Conservation (phyloP, 2,797 vertebrate genomes). For the Carapus acus region DNA sequence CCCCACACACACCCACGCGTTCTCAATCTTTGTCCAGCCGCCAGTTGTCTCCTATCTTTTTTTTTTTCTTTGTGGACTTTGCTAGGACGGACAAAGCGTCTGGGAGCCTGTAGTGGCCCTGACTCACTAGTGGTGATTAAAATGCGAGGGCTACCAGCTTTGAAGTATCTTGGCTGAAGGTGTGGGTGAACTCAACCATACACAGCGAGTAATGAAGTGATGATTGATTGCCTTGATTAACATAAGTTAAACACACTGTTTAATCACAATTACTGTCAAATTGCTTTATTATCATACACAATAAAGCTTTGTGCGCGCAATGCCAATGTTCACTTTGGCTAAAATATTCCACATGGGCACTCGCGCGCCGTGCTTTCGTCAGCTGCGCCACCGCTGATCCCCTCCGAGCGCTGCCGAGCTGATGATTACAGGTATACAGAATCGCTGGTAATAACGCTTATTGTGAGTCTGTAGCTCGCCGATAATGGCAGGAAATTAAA, state of each 20-base stretch:
- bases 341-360: conserved; percentile 21
- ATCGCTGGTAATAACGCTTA: background rate
- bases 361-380: background rate
- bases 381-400: background rate
- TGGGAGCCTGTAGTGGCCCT: conserved; percentile 58
- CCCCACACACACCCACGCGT: conserved; percentile 29
- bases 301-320: conserved; percentile 24
- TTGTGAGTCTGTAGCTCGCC: background rate
- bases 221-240: conserved; percentile 58
- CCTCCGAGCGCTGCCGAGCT: background rate
- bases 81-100: conserved; percentile 53
- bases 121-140: conserved; percentile 66
- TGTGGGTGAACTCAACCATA: conserved; percentile 47
- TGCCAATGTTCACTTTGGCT: conserved; percentile 12
- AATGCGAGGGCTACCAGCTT: conserved; percentile 57
- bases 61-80: conserved; percentile 21
- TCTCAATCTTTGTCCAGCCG: conserved; percentile 8
- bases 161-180: conserved; percentile 56
- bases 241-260: conserved; percentile 57
- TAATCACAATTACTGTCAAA: conserved; percentile 58
- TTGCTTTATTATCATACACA: conserved; percentile 42
- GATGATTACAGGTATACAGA: background rate
- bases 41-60: background rate
- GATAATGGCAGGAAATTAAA: background rate
- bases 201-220: conserved; percentile 51